A percentile compares a stretch with the other conserved stretches of the same genome.
These are phyloP conservation scores for Agelastica alni DNA, from an alignment of 2,888 invertebrate species.

Conservation along the genomic window DNA sequence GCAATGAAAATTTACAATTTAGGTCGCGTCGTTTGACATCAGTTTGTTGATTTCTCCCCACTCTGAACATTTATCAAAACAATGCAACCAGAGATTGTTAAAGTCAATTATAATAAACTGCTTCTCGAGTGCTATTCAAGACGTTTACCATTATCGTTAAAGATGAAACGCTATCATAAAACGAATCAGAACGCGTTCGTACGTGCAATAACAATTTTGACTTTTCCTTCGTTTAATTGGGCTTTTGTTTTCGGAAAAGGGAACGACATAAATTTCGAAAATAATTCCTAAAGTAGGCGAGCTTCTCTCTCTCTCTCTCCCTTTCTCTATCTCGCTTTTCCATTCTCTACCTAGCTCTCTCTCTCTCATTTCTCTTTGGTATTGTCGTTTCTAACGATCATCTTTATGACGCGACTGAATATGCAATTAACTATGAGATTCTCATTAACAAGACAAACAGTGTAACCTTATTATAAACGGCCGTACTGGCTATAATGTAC, in stretches of 20 bases:
- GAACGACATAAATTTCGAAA: slow-evolving; percentile 29
- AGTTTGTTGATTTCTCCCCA: neutral
- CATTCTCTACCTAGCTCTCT: no score
- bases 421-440: slow-evolving; percentile 50
- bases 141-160: slow-evolving; percentile 29
- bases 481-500: slow-evolving; percentile 23
- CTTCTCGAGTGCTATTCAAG: slow-evolving; percentile 18
- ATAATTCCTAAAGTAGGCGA: slow-evolving; percentile 26
- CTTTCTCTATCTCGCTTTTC: no score
- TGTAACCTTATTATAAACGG: slow-evolving; percentile 21
- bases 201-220: slow-evolving; percentile 27
- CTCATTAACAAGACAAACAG: slow-evolving; percentile 48
- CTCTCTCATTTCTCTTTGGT: no score
- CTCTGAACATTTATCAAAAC: slow-evolving; percentile 6
- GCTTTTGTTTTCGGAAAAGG: slow-evolving; percentile 26
- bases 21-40: slow-evolving; percentile 7
- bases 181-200: slow-evolving; percentile 24
- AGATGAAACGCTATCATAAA: slow-evolving; percentile 23
- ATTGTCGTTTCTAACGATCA: slow-evolving; percentile 48
- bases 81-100: slow-evolving; percentile 9
- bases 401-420: slow-evolving; percentile 50
- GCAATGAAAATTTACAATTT: no score
- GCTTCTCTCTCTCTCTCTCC: no score
- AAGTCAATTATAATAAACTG: slow-evolving; percentile 20
- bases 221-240: slow-evolving; percentile 30